Evolutionary conservation across 30 jellyfish, hydroid and myxozoan species (phyloP).

Genomic region (Cassiopea xamachana): DNA sequence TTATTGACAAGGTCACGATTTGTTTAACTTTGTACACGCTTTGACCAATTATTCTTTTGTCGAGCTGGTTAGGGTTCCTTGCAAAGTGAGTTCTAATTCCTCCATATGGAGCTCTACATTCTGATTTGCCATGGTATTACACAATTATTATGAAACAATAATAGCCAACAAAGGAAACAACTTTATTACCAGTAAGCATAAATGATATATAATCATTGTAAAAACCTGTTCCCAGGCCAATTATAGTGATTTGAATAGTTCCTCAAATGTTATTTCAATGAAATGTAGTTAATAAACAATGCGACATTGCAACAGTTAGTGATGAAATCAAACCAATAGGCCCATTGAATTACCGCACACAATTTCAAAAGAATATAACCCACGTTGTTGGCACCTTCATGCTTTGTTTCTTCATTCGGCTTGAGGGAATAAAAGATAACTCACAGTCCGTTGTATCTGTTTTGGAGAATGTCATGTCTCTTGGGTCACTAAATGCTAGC

Average conservation of each 20-base stretch:
- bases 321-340: neutral
- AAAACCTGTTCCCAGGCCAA: neutral
- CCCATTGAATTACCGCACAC: neutral
- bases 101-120: neutral
- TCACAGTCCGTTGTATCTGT: constrained; percentile 6
- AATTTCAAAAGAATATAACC: constrained; percentile 12
- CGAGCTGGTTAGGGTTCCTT: constrained; percentile 13
- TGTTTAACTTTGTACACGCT: constrained; percentile 1
- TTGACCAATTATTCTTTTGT: neutral
- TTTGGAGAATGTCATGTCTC: neutral
- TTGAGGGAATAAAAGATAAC: neutral
- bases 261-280: neutral
- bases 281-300: neutral
- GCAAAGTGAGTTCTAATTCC: constrained; percentile 8
- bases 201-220: neutral
- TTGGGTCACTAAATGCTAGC: constrained; percentile 14
- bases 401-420: constrained; percentile 6
- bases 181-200: constrained; percentile 2
- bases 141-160: neutral
- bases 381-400: neutral
- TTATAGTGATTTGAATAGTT: neutral
- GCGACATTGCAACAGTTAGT: neutral
- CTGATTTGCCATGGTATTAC: constrained; percentile 10
- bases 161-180: constrained; percentile 7
- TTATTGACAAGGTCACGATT: constrained; percentile 5